Conservation (phyloP, 2,113 vertebrate genomes). For the Neodon shergylaensis region DNA sequence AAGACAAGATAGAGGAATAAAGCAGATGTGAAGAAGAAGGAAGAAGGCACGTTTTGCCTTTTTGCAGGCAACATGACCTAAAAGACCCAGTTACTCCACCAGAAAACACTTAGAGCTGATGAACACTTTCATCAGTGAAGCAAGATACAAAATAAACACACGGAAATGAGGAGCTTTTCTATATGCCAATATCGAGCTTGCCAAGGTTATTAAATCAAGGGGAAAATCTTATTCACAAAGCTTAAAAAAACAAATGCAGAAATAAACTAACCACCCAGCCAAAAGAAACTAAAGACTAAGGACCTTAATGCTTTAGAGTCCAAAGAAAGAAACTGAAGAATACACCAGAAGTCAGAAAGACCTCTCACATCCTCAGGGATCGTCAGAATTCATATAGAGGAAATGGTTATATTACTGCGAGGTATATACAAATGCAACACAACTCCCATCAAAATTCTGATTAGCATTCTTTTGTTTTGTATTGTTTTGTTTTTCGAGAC, state of each 20-base stretch:
- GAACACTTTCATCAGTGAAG: background rate
- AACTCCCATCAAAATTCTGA: background rate
- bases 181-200: background rate
- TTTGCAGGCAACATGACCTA: background rate
- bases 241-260: background rate
- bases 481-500: too few species aligned
- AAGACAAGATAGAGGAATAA: background rate
- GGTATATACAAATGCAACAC: background rate
- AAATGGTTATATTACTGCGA: background rate
- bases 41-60: background rate
- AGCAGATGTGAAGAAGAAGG: background rate
- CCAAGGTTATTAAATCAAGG: background rate
- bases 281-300: background rate
- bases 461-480: background rate
- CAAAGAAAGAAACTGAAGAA: background rate
- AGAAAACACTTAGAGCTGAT: background rate
- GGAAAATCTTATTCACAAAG: background rate
- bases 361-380: too few species aligned
- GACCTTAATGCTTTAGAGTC: background rate
- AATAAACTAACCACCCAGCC: background rate
- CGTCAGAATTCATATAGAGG: background rate
- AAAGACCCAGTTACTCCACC: background rate
- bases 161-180: background rate
- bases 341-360: background rate
- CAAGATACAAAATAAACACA: background rate